A percentile compares a stretch with the other conserved stretches of the same genome.
These are phyloP conservation scores for Orthosia gothica DNA, from an alignment of 2,888 invertebrate genomes.

Conservation along the genomic window DNA sequence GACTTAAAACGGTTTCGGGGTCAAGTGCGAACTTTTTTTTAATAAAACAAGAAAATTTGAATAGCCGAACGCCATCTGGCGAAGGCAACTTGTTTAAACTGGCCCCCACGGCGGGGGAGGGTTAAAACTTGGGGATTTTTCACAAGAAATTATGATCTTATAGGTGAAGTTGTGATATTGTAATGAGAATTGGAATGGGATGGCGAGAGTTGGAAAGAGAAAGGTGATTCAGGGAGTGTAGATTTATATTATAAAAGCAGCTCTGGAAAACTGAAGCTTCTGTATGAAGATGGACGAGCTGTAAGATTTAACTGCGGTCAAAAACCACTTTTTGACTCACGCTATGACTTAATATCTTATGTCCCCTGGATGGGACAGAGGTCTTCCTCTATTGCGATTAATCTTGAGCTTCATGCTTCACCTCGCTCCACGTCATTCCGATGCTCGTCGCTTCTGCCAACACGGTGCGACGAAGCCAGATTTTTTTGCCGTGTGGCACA, in stretches of 20 bases:
- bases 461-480: no score
- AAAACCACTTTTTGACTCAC: no score
- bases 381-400: no score
- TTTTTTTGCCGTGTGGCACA: no score
- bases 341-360: no score
- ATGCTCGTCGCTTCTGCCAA: no score
- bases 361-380: no score
- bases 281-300: not conserved
- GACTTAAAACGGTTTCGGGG: constrained; percentile 71
- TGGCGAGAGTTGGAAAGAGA: constrained; percentile 38
- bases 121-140: constrained; percentile 68
- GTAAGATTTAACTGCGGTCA: not conserved
- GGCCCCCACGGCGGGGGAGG: constrained; percentile 62
- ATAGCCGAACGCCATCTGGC: constrained; percentile 79
- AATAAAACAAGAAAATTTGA: constrained; percentile 81
- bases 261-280: not conserved
- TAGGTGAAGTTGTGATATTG: constrained; percentile 74
- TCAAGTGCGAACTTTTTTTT: constrained; percentile 79
- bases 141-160: constrained; percentile 73
- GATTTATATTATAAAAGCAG: not conserved
- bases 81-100: constrained; percentile 72
- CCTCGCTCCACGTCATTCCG: no score
- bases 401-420: no score
- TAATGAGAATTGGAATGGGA: constrained; percentile 66
- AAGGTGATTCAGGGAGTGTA: not conserved